Percentiles rank a stretch among this genome's conserved stretches.
These are phyloP conservation scores for Ophthalmolycus amberensis DNA, from an alignment of 2,113 vertebrate species.

Conservation along the genomic window DNA sequence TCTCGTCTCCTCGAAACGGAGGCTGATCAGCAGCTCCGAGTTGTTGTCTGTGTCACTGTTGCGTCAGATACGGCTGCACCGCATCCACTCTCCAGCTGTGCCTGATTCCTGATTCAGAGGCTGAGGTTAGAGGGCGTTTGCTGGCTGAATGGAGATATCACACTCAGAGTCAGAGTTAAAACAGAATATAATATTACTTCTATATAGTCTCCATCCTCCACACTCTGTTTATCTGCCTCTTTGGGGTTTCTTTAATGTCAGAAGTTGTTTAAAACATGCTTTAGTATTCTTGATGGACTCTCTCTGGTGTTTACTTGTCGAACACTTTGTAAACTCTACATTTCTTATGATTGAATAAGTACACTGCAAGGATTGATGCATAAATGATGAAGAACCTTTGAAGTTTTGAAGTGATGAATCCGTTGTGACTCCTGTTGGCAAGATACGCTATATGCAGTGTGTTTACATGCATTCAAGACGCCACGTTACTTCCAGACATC, in stretches of 20 bases:
- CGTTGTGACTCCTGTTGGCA: not conserved
- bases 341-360: slow-evolving; percentile 20
- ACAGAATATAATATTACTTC: slow-evolving; percentile 48
- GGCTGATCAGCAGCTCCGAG: slow-evolving; percentile 55
- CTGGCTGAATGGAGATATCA: slow-evolving; percentile 60
- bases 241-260: not conserved
- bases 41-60: slow-evolving; percentile 43
- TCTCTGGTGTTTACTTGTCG: slow-evolving; percentile 19
- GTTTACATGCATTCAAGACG: not conserved
- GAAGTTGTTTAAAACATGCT: no score
- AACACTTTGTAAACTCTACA: slow-evolving; percentile 29
- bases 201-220: slow-evolving; percentile 19
- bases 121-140: slow-evolving; percentile 40
- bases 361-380: not conserved
- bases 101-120: slow-evolving; percentile 57
- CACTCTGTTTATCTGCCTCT: slow-evolving; percentile 24
- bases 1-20: slow-evolving; percentile 46
- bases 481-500: not conserved
- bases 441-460: not conserved
- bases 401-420: not conserved
- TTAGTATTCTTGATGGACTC: not conserved
- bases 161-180: slow-evolving; percentile 47
- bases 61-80: slow-evolving; percentile 54
- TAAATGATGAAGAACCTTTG: not conserved
- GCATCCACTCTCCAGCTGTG: slow-evolving; percentile 33